Conservation (phyloP, 2,113 vertebrate genomes). For the Megaceryle torquata region DNA sequence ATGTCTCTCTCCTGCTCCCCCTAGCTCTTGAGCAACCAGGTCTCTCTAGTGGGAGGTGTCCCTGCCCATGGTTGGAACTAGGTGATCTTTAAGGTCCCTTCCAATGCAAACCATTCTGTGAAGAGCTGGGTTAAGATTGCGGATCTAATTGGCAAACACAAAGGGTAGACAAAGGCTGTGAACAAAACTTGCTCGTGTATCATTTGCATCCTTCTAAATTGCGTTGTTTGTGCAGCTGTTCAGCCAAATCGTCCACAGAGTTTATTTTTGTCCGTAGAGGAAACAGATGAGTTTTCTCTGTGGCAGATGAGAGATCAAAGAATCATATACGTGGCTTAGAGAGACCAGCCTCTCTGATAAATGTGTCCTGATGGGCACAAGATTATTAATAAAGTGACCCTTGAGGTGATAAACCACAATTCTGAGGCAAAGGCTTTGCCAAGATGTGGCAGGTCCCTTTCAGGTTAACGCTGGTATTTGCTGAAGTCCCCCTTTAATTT, state of each 20-base stretch:
- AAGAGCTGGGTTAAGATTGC: background rate
- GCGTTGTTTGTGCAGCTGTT: constrained; percentile 69
- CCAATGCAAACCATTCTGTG: too few relatives aligned
- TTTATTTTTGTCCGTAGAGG: constrained; percentile 59
- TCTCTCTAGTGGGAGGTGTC: too few relatives aligned
- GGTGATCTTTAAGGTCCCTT: too few relatives aligned
- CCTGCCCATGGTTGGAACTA: too few relatives aligned
- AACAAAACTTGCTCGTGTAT: constrained; percentile 17
- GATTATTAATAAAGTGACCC: background rate
- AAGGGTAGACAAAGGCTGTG: constrained; percentile 15
- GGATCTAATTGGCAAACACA: constrained; percentile 25
- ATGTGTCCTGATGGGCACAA: background rate
- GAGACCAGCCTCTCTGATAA: background rate
- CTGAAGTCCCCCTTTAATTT: background rate
- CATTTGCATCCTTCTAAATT: constrained; percentile 54
- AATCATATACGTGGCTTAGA: background rate
- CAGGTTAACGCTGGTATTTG: background rate
- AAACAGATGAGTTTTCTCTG: constrained; percentile 24
- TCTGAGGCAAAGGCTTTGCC: background rate
- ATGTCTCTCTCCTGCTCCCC: background rate
- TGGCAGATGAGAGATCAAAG: constrained; percentile 46
- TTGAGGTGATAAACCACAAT: background rate
- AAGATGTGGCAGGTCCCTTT: background rate
- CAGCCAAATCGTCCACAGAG: background rate
- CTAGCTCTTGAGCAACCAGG: background rate